Evolutionary conservation across 2,888 invertebrate species (phyloP).

Genomic region (Chrysolina americana): DNA sequence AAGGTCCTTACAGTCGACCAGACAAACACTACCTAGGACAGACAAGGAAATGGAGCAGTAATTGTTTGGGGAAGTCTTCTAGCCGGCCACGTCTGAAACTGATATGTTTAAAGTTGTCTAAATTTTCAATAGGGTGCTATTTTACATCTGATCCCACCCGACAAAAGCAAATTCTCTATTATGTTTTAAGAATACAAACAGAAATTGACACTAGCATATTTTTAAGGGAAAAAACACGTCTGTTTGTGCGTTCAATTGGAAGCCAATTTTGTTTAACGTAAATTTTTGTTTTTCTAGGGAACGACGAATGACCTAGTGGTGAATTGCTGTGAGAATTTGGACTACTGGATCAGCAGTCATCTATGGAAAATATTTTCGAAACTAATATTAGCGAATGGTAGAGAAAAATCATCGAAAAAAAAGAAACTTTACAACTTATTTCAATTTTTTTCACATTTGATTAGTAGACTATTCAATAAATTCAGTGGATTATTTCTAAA

Average conservation of each 20-base stretch:
- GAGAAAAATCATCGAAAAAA: too few relatives aligned
- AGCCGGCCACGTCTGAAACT: conserved; percentile 61
- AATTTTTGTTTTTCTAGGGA: conserved; percentile 60
- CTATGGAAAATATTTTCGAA: not conserved
- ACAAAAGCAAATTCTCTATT: conserved; percentile 62
- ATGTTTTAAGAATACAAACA: conserved; percentile 60
- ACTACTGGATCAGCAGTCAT: conserved; percentile 44
- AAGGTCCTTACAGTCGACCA: conserved; percentile 58
- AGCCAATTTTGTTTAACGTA: not conserved
- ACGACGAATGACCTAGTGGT: conserved; percentile 66
- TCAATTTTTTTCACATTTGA: too few relatives aligned
- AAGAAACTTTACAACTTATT: not conserved
- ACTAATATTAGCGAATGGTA: too few relatives aligned
- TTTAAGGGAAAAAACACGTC: conserved; percentile 7
- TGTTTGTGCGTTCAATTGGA: not conserved
- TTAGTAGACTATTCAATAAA: too few relatives aligned
- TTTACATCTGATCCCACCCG: conserved; percentile 61
- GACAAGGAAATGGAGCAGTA: not conserved
- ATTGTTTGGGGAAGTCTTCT: conserved; percentile 29
- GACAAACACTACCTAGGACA: conserved; percentile 1
- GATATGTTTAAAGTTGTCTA: conserved; percentile 67
- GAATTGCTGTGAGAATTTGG: conserved; percentile 52
- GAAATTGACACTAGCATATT: conserved; percentile 60
- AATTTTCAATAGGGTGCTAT: conserved; percentile 62
- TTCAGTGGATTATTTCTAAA: too few relatives aligned